phyloP scores from a whole-genome alignment of 2,113 vertebrate species.

The Damaliscus lunatus region DNA sequence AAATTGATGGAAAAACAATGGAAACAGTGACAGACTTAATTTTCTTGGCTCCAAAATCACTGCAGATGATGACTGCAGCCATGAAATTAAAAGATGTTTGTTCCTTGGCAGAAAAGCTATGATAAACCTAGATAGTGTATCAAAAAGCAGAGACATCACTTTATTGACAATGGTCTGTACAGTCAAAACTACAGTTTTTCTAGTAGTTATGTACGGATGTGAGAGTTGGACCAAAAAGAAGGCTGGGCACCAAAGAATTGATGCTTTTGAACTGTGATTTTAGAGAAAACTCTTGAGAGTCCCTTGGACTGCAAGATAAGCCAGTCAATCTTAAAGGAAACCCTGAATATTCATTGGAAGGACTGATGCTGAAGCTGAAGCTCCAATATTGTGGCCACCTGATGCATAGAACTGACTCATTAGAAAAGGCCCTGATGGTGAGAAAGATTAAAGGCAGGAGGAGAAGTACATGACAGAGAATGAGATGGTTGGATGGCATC shows the following conservation, averaged over 20 bases:
- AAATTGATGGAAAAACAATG: neutral
- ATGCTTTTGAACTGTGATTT: neutral
- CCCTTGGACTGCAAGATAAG: neutral
- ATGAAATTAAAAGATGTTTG: neutral
- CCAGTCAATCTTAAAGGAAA: neutral
- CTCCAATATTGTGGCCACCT: neutral
- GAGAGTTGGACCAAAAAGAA: neutral
- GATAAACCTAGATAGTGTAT: neutral
- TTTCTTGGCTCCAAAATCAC: neutral
- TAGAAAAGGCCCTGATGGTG: neutral
- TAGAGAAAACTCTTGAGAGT: neutral
- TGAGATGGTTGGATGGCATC: neutral
- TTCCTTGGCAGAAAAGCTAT: neutral
- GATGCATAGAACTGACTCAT: neutral
- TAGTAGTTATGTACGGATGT: neutral
- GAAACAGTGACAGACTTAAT: neutral
- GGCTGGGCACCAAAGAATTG: neutral
- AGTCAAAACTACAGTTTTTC: neutral
- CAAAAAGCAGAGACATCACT: neutral
- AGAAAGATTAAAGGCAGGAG: neutral
- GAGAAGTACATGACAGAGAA: neutral
- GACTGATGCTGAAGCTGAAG: neutral
- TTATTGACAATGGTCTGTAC: rapidly evolving
- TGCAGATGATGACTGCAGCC: neutral
- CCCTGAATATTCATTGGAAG: neutral